phyloP scores from a whole-genome alignment of 64 coral and sea anemone species.

The Catalaphyllia jardinei region DNA sequence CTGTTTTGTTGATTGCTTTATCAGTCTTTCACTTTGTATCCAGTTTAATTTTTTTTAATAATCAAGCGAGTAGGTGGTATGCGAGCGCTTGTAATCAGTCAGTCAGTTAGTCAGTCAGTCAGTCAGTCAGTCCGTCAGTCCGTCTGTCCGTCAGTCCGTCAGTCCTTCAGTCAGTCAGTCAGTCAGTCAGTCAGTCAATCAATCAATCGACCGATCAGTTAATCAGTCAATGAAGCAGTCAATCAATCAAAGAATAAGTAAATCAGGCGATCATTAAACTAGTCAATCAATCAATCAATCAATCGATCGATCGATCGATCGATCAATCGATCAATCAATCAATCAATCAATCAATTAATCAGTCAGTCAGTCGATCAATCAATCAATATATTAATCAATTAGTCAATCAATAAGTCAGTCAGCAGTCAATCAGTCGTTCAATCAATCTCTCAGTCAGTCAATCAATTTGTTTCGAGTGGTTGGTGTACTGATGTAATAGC shows the following conservation, averaged over 20 bases:
- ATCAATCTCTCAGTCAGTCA: background rate
- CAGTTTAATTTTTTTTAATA: no score
- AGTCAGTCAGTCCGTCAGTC: background rate
- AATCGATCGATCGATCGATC: background rate
- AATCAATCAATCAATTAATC: background rate
- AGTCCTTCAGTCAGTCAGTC: background rate
- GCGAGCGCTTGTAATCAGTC: no score
- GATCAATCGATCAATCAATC: background rate
- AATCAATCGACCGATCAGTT: background rate
- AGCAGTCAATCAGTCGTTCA: background rate
- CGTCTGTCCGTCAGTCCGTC: no score
- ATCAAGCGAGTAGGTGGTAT: no score
- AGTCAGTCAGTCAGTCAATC: background rate
- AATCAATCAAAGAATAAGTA: no score
- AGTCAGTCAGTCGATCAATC: background rate
- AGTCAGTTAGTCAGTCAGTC: background rate
- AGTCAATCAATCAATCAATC: background rate
- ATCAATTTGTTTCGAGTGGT: background rate
- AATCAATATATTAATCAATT: background rate
- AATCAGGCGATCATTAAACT: no score
- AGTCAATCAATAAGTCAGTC: no score
- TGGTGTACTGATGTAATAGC: no score
- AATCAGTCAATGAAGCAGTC: background rate
- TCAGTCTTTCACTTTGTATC: no score
- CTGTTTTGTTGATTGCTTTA: no score